Conservation (phyloP, 2,113 vertebrate species). For the Daubentonia madagascariensis region DNA sequence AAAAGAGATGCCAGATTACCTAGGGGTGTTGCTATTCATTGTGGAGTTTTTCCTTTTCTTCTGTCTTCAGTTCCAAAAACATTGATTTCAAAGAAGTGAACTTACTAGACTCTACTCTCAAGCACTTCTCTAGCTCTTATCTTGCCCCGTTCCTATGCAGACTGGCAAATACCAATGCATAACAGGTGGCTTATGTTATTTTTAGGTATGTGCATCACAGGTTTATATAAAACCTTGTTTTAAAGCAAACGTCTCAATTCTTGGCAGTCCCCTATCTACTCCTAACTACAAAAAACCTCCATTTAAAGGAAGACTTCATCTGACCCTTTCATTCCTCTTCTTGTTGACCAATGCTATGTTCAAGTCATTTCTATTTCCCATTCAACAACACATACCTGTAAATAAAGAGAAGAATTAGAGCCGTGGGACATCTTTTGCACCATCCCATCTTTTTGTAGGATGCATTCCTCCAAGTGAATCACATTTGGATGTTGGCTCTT, state of each 20-base stretch:
- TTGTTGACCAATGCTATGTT: background rate
- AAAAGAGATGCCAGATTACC: constrained; percentile 29
- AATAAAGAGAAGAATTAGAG: constrained; percentile 94
- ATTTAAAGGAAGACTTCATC: constrained; percentile 16
- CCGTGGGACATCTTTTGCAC: constrained; percentile 97
- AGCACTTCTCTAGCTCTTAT: constrained; percentile 2
- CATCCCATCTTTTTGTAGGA: constrained; percentile 95
- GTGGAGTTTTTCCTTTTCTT: constrained; percentile 21
- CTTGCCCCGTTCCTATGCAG: constrained; percentile 44
- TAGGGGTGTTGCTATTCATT: background rate
- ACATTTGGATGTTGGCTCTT: constrained; percentile 98
- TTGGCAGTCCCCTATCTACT: background rate
- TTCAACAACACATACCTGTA: constrained; percentile 88
- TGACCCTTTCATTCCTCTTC: constrained; percentile 26
- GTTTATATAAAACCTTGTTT: constrained; percentile 34
- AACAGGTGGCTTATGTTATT: constrained; percentile 69
- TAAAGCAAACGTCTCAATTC: constrained; percentile 29
- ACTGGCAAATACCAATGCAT: constrained; percentile 48
- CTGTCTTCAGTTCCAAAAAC: constrained; percentile 22
- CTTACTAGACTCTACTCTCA: constrained; percentile 25
- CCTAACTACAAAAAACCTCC: constrained; percentile 40
- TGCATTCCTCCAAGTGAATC: constrained; percentile 98
- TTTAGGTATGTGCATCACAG: constrained; percentile 70
- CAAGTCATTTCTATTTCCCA: constrained; percentile 35
- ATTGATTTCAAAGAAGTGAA: constrained; percentile 16